phyloP scores from a whole-genome alignment of 2,888 invertebrate genomes.

The Pachycephus smyrnensis region DNA sequence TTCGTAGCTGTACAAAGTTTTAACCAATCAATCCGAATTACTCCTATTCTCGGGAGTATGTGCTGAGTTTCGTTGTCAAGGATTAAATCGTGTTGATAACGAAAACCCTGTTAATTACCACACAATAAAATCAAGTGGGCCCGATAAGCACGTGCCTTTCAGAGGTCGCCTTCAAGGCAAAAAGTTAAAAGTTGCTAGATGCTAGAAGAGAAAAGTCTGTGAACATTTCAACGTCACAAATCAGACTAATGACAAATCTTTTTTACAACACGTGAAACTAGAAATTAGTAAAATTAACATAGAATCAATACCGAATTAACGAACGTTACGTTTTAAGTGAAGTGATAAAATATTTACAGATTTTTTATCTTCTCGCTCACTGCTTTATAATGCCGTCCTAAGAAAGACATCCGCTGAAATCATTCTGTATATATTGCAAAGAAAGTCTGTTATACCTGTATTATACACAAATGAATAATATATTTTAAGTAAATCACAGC shows the following conservation, averaged over 20 bases:
- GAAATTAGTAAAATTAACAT: not conserved
- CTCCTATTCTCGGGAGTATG: not conserved
- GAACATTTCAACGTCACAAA: not conserved
- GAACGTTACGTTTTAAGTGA: not conserved
- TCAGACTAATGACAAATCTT: conserved; percentile 1
- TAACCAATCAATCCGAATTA: not conserved
- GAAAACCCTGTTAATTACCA: not conserved
- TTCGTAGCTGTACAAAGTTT: not conserved
- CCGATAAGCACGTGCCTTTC: not conserved
- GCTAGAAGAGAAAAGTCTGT: not conserved
- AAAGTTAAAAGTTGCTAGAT: not conserved
- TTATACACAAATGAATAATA: not conserved
- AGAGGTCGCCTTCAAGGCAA: not conserved
- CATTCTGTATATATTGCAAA: not conserved
- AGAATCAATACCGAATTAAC: not conserved
- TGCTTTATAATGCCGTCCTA: not conserved
- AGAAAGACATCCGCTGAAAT: not conserved
- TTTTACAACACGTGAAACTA: conserved; percentile 2
- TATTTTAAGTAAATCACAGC: not conserved
- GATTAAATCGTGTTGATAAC: not conserved
- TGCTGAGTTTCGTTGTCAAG: not conserved
- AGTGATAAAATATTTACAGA: not conserved
- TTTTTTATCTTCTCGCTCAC: not conserved
- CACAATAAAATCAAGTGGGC: not conserved
- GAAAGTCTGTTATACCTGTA: not conserved